phyloP scores from a whole-genome alignment of 2,888 invertebrate species.

The Willowsia nigromaculata region DNA sequence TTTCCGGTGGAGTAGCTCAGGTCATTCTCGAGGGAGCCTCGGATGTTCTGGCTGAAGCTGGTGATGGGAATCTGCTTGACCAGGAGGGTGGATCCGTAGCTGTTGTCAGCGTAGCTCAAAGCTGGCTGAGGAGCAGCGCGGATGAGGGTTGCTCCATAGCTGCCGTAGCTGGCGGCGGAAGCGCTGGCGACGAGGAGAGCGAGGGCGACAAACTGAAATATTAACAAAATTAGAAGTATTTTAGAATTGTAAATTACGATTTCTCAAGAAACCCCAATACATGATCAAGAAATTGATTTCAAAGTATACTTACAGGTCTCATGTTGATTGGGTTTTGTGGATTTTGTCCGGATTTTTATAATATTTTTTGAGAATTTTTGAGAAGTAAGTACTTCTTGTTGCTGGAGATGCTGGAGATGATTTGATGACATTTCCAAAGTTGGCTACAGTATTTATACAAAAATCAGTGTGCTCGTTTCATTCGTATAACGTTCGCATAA shows the following conservation, averaged over 20 bases:
- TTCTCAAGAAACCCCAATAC: not conserved
- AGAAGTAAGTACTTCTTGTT: not conserved
- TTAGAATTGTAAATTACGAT: not conserved
- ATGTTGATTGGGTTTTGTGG: not conserved
- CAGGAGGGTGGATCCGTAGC: not conserved
- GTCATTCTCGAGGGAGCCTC: not conserved
- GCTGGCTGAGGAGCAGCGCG: not conserved
- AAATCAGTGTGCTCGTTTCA: not conserved
- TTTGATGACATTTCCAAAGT: not conserved
- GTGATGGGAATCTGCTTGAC: conserved; percentile 22
- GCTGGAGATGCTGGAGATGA: not conserved
- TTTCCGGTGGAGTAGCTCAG: conserved; percentile 22
- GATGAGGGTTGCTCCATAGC: not conserved
- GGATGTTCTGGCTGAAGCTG: conserved; percentile 24
- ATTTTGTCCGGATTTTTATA: not conserved
- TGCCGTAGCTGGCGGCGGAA: not conserved
- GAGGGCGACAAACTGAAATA: not conserved
- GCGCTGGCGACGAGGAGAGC: not conserved
- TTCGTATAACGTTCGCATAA: not conserved
- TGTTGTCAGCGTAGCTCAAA: too few relatives aligned
- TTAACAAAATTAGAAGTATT: not conserved
- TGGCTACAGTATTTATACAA: not conserved
- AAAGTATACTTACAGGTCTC: conserved; percentile 18
- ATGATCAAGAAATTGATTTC: not conserved
- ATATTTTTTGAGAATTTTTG: not conserved